Conservation (phyloP, 2,888 invertebrate genomes). For the Cyclophora albipunctata region DNA sequence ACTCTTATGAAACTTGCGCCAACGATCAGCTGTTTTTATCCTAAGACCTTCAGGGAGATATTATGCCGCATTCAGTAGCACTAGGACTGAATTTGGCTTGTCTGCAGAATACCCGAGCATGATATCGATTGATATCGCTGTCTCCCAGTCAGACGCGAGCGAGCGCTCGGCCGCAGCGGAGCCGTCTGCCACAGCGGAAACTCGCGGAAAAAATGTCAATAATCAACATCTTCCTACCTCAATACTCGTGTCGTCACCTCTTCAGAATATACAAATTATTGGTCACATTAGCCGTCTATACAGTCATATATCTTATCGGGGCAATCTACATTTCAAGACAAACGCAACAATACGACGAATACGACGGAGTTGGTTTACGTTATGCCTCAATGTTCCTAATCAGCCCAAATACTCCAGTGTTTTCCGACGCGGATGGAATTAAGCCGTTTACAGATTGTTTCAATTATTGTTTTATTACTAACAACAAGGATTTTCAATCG, state of each 20-base stretch:
- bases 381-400: no score
- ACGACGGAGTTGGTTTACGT: no score
- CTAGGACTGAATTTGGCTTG: no score
- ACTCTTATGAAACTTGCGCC: no score
- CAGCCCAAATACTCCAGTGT: constrained; percentile 12
- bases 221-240: neutral
- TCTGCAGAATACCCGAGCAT: no score
- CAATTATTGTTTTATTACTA: constrained; percentile 40
- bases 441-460: constrained; percentile 26
- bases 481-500: constrained; percentile 47
- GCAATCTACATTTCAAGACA: no score
- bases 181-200: constrained; percentile 8
- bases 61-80: no score
- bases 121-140: constrained; percentile 42
- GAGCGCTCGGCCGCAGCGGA: constrained; percentile 32
- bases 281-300: constrained; percentile 31
- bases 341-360: no score
- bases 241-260: constrained; percentile 44
- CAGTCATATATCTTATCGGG: constrained; percentile 25
- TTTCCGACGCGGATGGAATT: constrained; percentile 39
- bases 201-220: neutral
- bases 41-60: no score
- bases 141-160: constrained; percentile 32
- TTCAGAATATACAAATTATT: constrained; percentile 37
- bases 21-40: no score